phyloP scores from a whole-genome alignment of 2,888 invertebrate genomes.

The Perizoma affinitatum region DNA sequence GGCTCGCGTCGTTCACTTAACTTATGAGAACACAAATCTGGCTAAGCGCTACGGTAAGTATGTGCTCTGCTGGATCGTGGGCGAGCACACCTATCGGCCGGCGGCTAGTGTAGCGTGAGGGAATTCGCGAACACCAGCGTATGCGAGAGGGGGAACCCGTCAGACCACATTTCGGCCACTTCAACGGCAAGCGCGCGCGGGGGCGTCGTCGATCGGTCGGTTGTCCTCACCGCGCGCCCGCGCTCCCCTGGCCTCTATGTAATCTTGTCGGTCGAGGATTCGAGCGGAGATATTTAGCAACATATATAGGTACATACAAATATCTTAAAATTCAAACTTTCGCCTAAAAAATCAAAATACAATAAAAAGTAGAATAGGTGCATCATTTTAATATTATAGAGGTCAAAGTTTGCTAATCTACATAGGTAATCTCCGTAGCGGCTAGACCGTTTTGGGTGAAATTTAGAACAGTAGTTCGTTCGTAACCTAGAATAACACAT shows the following conservation, averaged over 20 bases:
- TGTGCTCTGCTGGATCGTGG: slow-evolving; percentile 45
- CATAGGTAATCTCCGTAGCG: no score
- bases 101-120: slow-evolving; percentile 60
- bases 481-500: no score
- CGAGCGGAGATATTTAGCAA: slow-evolving; percentile 47
- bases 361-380: no score
- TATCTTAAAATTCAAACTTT: no score
- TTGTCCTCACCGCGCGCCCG: no score
- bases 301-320: no score
- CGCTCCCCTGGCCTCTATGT: no score
- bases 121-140: slow-evolving; percentile 77
- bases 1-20: slow-evolving; percentile 28
- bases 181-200: slow-evolving; percentile 19
- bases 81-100: slow-evolving; percentile 64
- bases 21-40: slow-evolving; percentile 56
- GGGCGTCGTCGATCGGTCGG: background rate
- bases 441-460: no score
- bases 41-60: slow-evolving; percentile 56
- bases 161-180: slow-evolving; percentile 68
- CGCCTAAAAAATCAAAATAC: no score
- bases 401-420: no score
- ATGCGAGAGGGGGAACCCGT: slow-evolving; percentile 78
- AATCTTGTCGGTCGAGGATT: slow-evolving; percentile 10
- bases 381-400: no score
- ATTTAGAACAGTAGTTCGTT: no score